A percentile compares a stretch with the other conserved stretches of the same genome.
Evolutionary conservation across 2,888 invertebrate species (phyloP).

Genomic region (Cenopis cana): DNA sequence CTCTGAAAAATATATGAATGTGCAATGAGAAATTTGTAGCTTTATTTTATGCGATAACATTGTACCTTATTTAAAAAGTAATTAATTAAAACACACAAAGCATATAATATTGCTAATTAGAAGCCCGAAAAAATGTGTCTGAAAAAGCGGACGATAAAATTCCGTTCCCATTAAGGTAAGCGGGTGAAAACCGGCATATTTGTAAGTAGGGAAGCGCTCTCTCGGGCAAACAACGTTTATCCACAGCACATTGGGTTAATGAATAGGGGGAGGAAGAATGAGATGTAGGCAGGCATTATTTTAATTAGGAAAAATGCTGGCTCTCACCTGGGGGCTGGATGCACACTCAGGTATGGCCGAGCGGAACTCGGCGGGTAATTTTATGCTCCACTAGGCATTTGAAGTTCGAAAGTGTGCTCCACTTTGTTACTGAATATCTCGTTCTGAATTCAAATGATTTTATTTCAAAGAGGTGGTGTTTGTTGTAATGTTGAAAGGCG

Average conservation of each 20-base stretch:
- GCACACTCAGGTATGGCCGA: constrained; percentile 30
- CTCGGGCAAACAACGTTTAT: constrained; percentile 78
- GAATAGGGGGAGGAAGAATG: constrained; percentile 78
- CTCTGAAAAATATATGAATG: constrained; percentile 57
- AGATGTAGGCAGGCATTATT: constrained; percentile 77
- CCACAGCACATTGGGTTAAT: constrained; percentile 81
- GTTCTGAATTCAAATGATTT: constrained; percentile 13
- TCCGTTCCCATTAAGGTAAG: constrained; percentile 69
- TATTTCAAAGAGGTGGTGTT: background rate
- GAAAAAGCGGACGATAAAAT: constrained; percentile 66
- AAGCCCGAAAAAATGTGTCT: constrained; percentile 59
- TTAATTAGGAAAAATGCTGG: constrained; percentile 81
- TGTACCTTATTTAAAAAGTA: constrained; percentile 54
- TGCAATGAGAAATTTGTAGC: constrained; percentile 25
- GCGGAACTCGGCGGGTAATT: constrained; percentile 36
- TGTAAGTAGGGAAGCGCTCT: constrained; percentile 69
- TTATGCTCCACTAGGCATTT: constrained; percentile 40
- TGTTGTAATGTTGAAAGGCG: background rate
- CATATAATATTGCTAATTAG: constrained; percentile 46
- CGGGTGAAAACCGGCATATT: constrained; percentile 73
- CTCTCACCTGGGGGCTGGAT: constrained; percentile 60
- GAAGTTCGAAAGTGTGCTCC: constrained; percentile 37
- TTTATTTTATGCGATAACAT: constrained; percentile 23
- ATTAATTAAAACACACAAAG: constrained; percentile 63
- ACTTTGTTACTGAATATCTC: constrained; percentile 28